Conservation (phyloP, 2,888 invertebrate species). For the Cyrtodaria siliqua region DNA sequence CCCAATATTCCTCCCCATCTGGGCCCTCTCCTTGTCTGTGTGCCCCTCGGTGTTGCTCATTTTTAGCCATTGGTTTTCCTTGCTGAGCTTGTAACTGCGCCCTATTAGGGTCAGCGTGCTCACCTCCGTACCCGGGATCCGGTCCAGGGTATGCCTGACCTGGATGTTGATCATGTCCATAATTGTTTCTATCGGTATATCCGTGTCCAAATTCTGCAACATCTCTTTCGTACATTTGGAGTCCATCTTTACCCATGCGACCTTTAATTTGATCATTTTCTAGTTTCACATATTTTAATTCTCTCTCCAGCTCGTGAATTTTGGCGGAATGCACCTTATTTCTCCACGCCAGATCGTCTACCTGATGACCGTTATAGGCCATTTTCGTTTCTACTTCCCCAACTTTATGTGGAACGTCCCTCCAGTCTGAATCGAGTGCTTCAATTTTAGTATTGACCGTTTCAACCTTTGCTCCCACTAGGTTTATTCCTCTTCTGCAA, state of each 20-base stretch:
- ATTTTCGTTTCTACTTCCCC: slow-evolving; percentile 36
- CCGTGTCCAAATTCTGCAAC: neutral
- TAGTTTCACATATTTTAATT: slow-evolving; percentile 33
- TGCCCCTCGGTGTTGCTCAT: slow-evolving; percentile 32
- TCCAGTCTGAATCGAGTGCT: slow-evolving; percentile 6
- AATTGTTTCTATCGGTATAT: neutral
- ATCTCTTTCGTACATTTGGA: neutral
- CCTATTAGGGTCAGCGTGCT: no score
- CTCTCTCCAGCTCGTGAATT: slow-evolving; percentile 45
- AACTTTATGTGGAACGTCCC: slow-evolving; percentile 16
- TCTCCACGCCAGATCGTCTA: slow-evolving; percentile 40
- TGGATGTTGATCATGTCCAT: neutral
- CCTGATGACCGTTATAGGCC: slow-evolving; percentile 22
- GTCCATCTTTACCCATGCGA: no score
- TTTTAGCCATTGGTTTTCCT: slow-evolving; percentile 10
- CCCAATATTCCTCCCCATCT: slow-evolving; percentile 33
- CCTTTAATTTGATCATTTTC: slow-evolving; percentile 47
- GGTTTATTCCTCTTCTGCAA: neutral
- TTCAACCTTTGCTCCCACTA: neutral
- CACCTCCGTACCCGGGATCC: neutral
- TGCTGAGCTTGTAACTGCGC: neutral
- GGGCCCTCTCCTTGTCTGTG: slow-evolving; percentile 17
- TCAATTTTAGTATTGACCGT: slow-evolving; percentile 19
- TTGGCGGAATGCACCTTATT: slow-evolving; percentile 40
- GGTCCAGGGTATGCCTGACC: neutral